These are phyloP conservation scores for Diprion similis DNA, from an alignment of 1,140 invertebrate species.

Conservation along the genomic window DNA sequence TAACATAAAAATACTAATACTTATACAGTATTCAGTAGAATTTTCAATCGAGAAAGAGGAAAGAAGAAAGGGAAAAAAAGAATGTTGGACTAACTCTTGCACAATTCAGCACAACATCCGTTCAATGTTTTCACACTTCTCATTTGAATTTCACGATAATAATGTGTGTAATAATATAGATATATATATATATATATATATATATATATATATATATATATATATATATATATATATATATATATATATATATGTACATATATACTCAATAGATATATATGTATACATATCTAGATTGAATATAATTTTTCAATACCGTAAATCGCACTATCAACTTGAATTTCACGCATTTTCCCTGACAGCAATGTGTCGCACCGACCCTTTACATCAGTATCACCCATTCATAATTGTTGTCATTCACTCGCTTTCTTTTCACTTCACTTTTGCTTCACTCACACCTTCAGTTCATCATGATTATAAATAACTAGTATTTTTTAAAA, in stretches of 20 bases:
- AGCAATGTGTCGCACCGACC: conserved; percentile 31
- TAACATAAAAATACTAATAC: too few relatives aligned
- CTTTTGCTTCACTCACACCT: conserved; percentile 19
- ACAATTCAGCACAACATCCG: background rate
- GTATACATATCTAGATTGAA: conserved; percentile 17
- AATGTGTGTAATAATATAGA: background rate
- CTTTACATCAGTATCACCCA: conserved; percentile 27
- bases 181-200: conserved; percentile 8
- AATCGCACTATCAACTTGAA: conserved; percentile 24
- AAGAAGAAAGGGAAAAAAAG: background rate
- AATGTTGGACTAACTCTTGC: background rate
- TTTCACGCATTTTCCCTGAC: conserved; percentile 28
- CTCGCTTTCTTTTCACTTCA: conserved; percentile 28
- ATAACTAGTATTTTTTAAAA: conserved; percentile 41
- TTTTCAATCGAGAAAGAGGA: background rate
- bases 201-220: conserved; percentile 9
- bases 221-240: conserved; percentile 5
- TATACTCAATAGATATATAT: background rate
- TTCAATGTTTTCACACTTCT: background rate
- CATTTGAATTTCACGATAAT: conserved; percentile 6
- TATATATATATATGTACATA: conserved; percentile 7
- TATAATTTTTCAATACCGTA: conserved; percentile 11
- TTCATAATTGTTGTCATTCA: conserved; percentile 28
- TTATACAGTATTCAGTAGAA: too few relatives aligned
- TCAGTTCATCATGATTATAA: conserved; percentile 37